A percentile compares a stretch with the other conserved stretches of the same genome.
Conservation (phyloP, 2,113 vertebrate genomes). For the Prinia subflava region DNA sequence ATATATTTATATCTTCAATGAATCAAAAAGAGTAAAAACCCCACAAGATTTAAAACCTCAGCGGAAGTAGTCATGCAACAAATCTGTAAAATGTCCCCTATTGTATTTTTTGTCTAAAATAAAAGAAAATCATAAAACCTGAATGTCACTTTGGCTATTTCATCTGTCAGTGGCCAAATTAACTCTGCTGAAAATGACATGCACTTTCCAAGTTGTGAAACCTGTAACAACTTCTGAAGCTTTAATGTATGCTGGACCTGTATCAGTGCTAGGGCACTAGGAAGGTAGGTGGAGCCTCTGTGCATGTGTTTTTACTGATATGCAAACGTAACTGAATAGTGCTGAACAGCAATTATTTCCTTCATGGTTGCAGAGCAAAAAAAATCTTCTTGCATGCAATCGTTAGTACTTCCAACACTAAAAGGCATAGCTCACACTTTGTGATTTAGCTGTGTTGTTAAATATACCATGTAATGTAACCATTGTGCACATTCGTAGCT, state of each 20-base stretch:
- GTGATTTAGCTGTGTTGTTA: constrained; percentile 57
- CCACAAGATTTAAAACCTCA: background rate
- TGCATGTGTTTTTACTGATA: constrained; percentile 60
- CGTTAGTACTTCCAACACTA: constrained; percentile 43
- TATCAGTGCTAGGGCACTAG: constrained; percentile 33
- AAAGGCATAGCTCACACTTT: constrained; percentile 29
- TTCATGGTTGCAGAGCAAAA: constrained; percentile 68
- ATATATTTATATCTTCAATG: background rate
- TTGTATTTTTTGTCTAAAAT: background rate
- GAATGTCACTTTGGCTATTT: background rate
- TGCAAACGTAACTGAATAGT: constrained; percentile 56
- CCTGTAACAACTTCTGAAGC: background rate
- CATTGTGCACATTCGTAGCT: constrained; percentile 57
- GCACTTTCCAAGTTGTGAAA: background rate
- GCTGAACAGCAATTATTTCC: constrained; percentile 65
- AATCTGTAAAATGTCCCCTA: background rate
- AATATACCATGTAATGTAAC: constrained; percentile 68
- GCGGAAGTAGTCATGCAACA: background rate
- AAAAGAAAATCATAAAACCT: background rate
- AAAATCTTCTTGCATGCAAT: constrained; percentile 57
- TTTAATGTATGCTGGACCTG: constrained; percentile 26
- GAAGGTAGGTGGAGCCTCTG: constrained; percentile 30
- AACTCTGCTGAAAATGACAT: background rate
- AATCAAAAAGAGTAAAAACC: background rate
- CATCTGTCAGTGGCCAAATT: background rate